Evolutionary conservation across 2,888 invertebrate species (phyloP).

Genomic region (Drosophila koepferae): DNA sequence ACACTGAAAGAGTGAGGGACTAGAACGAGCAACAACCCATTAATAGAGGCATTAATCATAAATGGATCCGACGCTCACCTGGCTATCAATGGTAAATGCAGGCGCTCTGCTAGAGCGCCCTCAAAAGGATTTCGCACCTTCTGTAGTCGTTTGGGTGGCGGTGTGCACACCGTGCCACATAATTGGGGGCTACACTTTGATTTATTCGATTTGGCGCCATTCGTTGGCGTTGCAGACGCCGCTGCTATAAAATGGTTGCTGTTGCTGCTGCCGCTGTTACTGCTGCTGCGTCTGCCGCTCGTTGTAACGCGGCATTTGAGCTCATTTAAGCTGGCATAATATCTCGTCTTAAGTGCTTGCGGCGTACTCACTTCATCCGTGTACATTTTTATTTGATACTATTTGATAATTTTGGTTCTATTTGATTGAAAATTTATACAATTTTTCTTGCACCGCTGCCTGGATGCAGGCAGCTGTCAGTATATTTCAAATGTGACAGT

Average conservation of each 20-base stretch:
- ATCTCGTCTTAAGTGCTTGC: constrained; percentile 55
- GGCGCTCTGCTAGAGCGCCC: constrained; percentile 86
- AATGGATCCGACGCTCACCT: constrained; percentile 58
- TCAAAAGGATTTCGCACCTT: constrained; percentile 89
- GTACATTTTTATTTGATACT: constrained; percentile 49
- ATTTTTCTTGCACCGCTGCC: constrained; percentile 23
- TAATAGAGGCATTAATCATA: neutral
- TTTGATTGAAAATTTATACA: constrained; percentile 16
- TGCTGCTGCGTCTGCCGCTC: constrained; percentile 47
- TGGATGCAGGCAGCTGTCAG: constrained; percentile 49
- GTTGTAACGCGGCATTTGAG: constrained; percentile 51
- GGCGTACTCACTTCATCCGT: constrained; percentile 65
- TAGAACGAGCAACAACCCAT: constrained; percentile 31
- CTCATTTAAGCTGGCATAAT: constrained; percentile 51
- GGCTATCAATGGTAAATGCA: constrained; percentile 88
- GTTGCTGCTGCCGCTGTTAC: constrained; percentile 17
- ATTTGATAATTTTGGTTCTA: constrained; percentile 22
- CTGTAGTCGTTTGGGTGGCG: constrained; percentile 86
- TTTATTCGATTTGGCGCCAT: constrained; percentile 62
- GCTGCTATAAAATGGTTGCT: constrained; percentile 33
- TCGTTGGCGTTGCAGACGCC: constrained; percentile 54
- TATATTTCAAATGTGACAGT: constrained; percentile 54
- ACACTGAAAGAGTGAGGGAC: constrained; percentile 84
- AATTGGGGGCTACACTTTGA: constrained; percentile 62
- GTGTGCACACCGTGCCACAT: constrained; percentile 83